These are phyloP conservation scores for Ennomos quercinarius DNA, from an alignment of 2,888 invertebrate species.

Conservation along the genomic window DNA sequence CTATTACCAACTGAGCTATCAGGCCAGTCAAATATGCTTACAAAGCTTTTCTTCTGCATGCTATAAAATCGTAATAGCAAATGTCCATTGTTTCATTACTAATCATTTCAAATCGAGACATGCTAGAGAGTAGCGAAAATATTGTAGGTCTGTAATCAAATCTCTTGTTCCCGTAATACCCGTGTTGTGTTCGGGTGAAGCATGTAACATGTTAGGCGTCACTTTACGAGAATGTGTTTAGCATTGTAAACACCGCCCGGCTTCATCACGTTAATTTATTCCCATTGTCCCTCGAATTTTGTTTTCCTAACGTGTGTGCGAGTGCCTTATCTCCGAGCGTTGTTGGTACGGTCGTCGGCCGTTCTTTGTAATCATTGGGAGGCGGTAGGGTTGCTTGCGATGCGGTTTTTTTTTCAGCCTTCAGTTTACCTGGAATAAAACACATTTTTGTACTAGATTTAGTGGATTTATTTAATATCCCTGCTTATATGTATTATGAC, in stretches of 20 bases:
- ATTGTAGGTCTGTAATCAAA: conserved; percentile 9
- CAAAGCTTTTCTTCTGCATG: too few species aligned
- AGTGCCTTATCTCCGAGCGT: conserved; percentile 48
- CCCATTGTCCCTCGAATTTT: conserved; percentile 52
- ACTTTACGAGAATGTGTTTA: conserved; percentile 32
- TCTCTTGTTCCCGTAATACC: conserved; percentile 3
- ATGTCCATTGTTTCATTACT: too few species aligned
- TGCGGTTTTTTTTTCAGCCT: not conserved
- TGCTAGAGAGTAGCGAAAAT: not conserved
- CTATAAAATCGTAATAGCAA: too few species aligned
- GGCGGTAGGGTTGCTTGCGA: conserved; percentile 8
- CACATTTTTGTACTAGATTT: too few species aligned
- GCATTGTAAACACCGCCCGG: conserved; percentile 43
- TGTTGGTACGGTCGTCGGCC: conserved; percentile 24
- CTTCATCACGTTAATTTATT: conserved; percentile 49
- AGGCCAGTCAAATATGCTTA: too few species aligned
- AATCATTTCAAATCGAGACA: too few species aligned
- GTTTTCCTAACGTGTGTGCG: conserved; percentile 46
- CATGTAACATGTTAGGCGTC: conserved; percentile 12
- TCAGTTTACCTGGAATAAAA: too few species aligned
- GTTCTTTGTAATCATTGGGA: conserved; percentile 35
- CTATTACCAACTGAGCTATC: too few species aligned
- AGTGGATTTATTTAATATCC: too few species aligned
- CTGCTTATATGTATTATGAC: too few species aligned
- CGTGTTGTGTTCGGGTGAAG: conserved; percentile 1